These are phyloP conservation scores for Pangasius mekongensis DNA, from an alignment of 2,797 vertebrate genomes.

Conservation along the genomic window DNA sequence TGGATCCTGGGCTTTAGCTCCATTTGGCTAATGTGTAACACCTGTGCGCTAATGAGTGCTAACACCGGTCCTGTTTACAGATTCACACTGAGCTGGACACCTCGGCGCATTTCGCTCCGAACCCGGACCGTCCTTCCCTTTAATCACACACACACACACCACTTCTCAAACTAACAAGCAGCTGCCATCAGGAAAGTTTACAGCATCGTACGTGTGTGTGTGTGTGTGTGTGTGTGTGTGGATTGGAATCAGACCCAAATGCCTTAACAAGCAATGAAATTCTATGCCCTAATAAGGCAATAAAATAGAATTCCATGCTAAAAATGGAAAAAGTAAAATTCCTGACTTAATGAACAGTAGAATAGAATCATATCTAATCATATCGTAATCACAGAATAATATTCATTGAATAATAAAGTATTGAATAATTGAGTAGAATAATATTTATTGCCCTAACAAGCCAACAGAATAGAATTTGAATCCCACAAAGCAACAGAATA, in stretches of 20 bases:
- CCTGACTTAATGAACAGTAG: not conserved
- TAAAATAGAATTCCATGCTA: not conserved
- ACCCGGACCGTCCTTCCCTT: not conserved
- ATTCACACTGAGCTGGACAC: not conserved
- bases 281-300: too few relatives aligned
- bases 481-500: not conserved
- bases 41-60: not conserved
- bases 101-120: not conserved
- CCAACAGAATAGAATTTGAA: not conserved
- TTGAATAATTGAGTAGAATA: too few relatives aligned
- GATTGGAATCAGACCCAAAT: too few relatives aligned
- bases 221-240: not conserved
- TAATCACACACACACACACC: not conserved
- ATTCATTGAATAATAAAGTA: too few relatives aligned
- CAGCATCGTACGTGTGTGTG: not conserved
- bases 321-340: not conserved
- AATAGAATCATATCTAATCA: not conserved
- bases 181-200: not conserved
- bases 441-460: not conserved
- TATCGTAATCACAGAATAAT: not conserved
- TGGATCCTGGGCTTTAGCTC: constrained; percentile 13
- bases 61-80: not conserved
- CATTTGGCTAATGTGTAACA: constrained; percentile 19
- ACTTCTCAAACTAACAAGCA: constrained; percentile 2
- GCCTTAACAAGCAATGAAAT: not conserved